Evolutionary conservation across 2,888 invertebrate genomes (phyloP).

Genomic region (Tetragnatha montana): DNA sequence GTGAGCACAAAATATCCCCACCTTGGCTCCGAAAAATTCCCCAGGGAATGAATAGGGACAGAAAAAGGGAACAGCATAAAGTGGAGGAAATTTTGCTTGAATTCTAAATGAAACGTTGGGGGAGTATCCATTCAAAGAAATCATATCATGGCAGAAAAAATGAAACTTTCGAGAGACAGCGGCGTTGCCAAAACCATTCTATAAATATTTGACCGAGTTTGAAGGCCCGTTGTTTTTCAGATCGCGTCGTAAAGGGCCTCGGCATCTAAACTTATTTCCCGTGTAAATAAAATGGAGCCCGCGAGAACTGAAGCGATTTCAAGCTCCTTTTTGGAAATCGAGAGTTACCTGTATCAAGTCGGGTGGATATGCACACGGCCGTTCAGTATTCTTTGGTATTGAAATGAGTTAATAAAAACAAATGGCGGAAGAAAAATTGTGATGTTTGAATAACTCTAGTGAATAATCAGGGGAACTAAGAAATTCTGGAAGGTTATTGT

Average conservation of each 20-base stretch:
- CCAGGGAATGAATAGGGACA: not conserved
- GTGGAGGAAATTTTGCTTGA: slow-evolving; percentile 24
- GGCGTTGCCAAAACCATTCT: slow-evolving; percentile 31
- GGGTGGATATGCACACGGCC: not conserved
- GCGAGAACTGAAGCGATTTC: not conserved
- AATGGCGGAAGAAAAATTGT: not conserved
- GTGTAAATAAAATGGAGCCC: slow-evolving; percentile 25
- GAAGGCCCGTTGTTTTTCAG: slow-evolving; percentile 11
- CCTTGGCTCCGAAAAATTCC: not conserved
- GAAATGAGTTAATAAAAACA: slow-evolving; percentile 2
- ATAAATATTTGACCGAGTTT: slow-evolving; percentile 51
- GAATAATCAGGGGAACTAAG: too few relatives aligned
- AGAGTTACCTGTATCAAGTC: not conserved
- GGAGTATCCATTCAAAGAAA: not conserved
- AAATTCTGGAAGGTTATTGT: too few relatives aligned
- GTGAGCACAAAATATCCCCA: not conserved
- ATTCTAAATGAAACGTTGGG: slow-evolving; percentile 35
- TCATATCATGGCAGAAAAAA: slow-evolving; percentile 19
- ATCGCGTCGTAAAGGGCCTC: slow-evolving; percentile 5
- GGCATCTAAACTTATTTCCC: slow-evolving; percentile 15
- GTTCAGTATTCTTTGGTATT: not conserved
- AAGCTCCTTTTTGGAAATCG: not conserved
- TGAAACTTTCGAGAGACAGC: slow-evolving; percentile 5
- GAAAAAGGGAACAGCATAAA: not conserved
- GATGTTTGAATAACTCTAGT: too few relatives aligned